Evolutionary conservation across 2,888 invertebrate genomes (phyloP).

Genomic region (Apamea monoglypha): DNA sequence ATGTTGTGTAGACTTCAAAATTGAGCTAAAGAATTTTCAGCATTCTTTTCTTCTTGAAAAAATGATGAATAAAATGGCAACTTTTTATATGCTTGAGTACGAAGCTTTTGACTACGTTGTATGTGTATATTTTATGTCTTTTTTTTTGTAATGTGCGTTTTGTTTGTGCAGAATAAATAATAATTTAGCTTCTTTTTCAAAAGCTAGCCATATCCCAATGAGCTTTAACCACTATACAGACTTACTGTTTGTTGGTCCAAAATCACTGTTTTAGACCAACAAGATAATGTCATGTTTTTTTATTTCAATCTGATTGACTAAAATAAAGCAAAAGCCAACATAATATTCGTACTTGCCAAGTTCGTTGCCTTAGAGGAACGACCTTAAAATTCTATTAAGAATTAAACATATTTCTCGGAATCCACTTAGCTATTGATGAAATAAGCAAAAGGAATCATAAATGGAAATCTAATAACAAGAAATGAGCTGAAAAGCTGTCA

Average conservation of each 20-base stretch:
- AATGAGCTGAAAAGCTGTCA: slow-evolving; percentile 26
- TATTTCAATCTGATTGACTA: too few relatives aligned
- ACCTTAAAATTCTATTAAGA: background rate
- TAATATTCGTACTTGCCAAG: background rate
- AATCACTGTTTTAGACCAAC: background rate
- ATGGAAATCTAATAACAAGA: slow-evolving; percentile 11
- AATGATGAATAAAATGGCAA: too few relatives aligned
- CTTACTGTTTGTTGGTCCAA: background rate
- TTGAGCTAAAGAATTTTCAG: background rate
- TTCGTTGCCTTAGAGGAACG: background rate
- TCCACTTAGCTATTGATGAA: background rate
- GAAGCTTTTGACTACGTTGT: too few relatives aligned
- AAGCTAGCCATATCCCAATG: background rate
- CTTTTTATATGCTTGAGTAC: too few relatives aligned
- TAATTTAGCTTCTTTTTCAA: too few relatives aligned
- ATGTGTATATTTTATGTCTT: too few relatives aligned
- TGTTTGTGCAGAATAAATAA: too few relatives aligned
- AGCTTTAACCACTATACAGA: background rate
- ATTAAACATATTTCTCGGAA: background rate
- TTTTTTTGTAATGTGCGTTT: too few relatives aligned
- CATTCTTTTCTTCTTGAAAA: background rate
- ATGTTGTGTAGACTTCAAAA: background rate
- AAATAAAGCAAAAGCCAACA: too few relatives aligned
- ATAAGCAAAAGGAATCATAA: slow-evolving; percentile 14
- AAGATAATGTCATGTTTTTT: too few relatives aligned